Evolutionary conservation across 2,888 invertebrate species (phyloP).

Genomic region (Graphium colonna): DNA sequence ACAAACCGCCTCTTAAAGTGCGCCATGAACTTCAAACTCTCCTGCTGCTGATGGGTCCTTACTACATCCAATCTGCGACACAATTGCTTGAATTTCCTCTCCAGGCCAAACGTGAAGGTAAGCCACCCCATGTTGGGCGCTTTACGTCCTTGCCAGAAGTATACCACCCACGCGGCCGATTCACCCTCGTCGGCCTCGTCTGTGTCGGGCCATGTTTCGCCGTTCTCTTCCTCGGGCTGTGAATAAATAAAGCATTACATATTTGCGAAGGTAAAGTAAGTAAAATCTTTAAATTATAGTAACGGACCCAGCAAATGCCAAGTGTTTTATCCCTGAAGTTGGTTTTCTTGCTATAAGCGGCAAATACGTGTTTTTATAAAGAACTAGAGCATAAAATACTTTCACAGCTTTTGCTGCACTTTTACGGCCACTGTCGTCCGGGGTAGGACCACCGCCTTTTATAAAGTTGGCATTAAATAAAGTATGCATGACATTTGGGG

Average conservation of each 20-base stretch:
- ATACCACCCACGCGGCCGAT: slow-evolving; percentile 91
- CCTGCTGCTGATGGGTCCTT: slow-evolving; percentile 98
- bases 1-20: slow-evolving; percentile 97
- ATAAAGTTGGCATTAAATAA: too few relatives aligned
- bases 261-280: too few relatives aligned
- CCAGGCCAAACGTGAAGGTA: slow-evolving; percentile 96
- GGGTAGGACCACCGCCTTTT: too few relatives aligned
- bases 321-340: too few relatives aligned
- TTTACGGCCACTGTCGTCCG: too few relatives aligned
- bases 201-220: slow-evolving; percentile 41
- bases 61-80: slow-evolving; percentile 87
- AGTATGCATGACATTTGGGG: too few relatives aligned
- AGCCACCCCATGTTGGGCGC: slow-evolving; percentile 99
- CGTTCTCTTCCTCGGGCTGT: slow-evolving; percentile 75
- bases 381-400: too few relatives aligned
- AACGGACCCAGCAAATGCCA: too few relatives aligned
- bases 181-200: slow-evolving; percentile 79
- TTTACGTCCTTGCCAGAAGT: slow-evolving; percentile 99
- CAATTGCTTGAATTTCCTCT: slow-evolving; percentile 70
- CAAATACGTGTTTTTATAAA: too few relatives aligned
- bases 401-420: too few relatives aligned
- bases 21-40: slow-evolving; percentile 98
- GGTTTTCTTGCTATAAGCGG: too few relatives aligned
- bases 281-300: too few relatives aligned
- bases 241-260: neutral